Conservation (phyloP, 2,888 invertebrate species). For the Onthophagus sagittarius region DNA sequence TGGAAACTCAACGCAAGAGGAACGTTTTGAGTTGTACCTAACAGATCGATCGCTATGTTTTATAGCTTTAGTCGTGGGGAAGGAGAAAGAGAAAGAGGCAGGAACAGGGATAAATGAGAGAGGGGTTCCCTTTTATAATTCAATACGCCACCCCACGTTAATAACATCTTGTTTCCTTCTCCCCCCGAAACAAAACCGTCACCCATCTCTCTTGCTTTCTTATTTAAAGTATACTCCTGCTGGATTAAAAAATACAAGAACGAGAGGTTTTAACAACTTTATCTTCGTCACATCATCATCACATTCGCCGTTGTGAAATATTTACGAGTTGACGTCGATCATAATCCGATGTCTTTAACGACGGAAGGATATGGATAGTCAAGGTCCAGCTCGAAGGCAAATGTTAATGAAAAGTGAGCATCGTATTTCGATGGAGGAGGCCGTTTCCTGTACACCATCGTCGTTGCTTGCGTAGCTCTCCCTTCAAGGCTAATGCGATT, state of each 20-base stretch:
- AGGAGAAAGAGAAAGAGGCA: neutral
- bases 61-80: neutral
- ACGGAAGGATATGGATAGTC: neutral
- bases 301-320: neutral
- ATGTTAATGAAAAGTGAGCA: neutral
- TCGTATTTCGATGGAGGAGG: neutral
- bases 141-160: neutral
- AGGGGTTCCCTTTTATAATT: neutral
- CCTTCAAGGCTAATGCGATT: neutral
- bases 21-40: too few species aligned
- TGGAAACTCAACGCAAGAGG: too few species aligned
- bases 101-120: neutral
- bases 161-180: neutral
- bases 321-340: neutral
- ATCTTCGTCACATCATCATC: neutral
- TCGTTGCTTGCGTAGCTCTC: neutral
- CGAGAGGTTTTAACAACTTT: too few species aligned
- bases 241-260: too few species aligned
- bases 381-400: neutral
- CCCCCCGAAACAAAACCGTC: too few species aligned
- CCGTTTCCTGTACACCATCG: neutral
- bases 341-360: neutral
- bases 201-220: too few species aligned
- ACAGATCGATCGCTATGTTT: neutral
- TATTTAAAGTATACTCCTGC: too few species aligned